These are phyloP conservation scores for Hydropotes inermis DNA, from an alignment of 2,113 vertebrate genomes.

Conservation along the genomic window DNA sequence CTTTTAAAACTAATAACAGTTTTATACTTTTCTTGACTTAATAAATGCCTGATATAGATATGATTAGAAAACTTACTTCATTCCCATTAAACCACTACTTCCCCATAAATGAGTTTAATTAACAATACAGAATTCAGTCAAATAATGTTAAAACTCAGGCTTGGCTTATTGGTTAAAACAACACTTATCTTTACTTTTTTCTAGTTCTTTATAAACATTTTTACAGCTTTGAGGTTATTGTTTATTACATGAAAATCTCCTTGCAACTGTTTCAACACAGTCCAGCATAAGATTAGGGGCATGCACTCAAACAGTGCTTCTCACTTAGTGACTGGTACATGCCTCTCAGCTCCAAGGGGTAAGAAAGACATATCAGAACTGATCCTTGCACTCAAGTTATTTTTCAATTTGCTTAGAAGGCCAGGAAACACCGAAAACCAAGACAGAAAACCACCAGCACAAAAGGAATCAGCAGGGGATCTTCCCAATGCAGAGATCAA, in stretches of 20 bases:
- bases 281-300: rapidly evolving
- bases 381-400: rapidly evolving
- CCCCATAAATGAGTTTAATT: not conserved
- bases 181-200: rapidly evolving
- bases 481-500: not conserved
- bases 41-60: not conserved
- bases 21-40: not conserved
- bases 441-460: not conserved
- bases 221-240: too few relatives aligned
- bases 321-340: rapidly evolving
- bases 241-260: too few relatives aligned
- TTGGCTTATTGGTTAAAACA: not conserved
- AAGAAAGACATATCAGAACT: not conserved
- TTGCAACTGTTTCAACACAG: not conserved
- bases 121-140: not conserved
- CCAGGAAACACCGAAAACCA: not conserved
- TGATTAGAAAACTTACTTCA: not conserved
- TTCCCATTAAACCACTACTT: not conserved
- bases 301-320: rapidly evolving
- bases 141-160: not conserved
- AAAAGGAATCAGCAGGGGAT: not conserved
- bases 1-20: not conserved
- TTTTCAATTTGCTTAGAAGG: not conserved
- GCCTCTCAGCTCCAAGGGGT: not conserved
- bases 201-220: not conserved